Percentiles rank a stretch among this genome's conserved stretches.
Conservation (phyloP, 2,888 invertebrate genomes). For the Drosophila mettleri region DNA sequence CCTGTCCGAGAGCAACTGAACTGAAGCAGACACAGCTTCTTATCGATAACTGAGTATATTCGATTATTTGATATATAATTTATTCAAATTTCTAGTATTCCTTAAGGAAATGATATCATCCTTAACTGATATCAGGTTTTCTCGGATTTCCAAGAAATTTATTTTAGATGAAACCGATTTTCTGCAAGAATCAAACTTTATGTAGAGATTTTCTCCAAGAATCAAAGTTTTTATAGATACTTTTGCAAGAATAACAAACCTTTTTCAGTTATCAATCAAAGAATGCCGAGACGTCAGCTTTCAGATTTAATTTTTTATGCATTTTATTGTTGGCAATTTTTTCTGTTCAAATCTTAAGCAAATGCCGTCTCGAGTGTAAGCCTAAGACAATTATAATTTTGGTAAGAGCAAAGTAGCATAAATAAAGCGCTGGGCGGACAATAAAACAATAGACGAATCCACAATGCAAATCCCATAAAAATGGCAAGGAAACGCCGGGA, state of each 20-base stretch:
- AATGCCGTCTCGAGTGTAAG: not conserved
- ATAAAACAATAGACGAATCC: slow-evolving; percentile 34
- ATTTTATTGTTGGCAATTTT: not conserved
- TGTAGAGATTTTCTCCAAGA: not conserved
- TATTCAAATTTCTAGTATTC: no score
- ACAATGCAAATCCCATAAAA: slow-evolving; percentile 56
- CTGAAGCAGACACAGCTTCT: no score
- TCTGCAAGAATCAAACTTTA: not conserved
- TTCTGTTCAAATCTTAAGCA: not conserved
- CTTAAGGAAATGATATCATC: no score
- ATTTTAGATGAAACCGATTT: not conserved
- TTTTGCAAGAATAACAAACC: no score
- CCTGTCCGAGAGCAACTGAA: no score
- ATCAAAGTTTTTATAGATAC: not conserved
- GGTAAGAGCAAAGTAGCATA: slow-evolving; percentile 42
- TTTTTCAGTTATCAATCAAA: no score
- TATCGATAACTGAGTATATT: no score
- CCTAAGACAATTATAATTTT: slow-evolving; percentile 67
- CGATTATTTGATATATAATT: no score
- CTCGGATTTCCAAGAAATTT: not conserved
- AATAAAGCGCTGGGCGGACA: slow-evolving; percentile 27
- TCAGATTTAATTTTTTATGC: not conserved
- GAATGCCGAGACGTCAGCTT: no score
- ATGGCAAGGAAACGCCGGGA: slow-evolving; percentile 38
- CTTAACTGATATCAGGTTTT: not conserved